A percentile compares a stretch with the other conserved stretches of the same genome.
Conservation (phyloP, 2,888 invertebrate species). For the Thelaira solivaga region DNA sequence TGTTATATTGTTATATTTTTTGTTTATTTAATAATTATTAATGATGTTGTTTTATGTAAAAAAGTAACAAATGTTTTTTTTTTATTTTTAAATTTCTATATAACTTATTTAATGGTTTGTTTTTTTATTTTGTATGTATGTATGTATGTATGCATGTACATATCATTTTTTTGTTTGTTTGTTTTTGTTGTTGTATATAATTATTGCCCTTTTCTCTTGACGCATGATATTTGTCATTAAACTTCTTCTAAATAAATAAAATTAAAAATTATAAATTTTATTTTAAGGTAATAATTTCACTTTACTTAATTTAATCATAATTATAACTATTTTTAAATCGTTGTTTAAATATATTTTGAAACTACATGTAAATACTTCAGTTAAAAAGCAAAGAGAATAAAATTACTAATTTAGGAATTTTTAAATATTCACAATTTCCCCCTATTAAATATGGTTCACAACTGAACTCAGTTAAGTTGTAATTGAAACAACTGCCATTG, state of each 20-base stretch:
- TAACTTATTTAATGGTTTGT: constrained; percentile 28
- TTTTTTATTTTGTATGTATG: constrained; percentile 21
- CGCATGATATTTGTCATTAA: constrained; percentile 55
- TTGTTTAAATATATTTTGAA: constrained; percentile 47
- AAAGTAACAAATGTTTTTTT: constrained; percentile 58
- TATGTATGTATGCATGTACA: constrained; percentile 45
- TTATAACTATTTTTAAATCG: constrained; percentile 44
- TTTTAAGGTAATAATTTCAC: constrained; percentile 14
- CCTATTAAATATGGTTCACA: too few relatives aligned
- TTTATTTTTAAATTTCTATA: constrained; percentile 28
- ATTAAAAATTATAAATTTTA: background rate
- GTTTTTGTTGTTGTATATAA: constrained; percentile 53
- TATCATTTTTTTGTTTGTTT: constrained; percentile 6
- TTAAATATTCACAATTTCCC: too few relatives aligned
- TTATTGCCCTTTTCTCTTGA: constrained; percentile 62
- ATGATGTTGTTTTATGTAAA: constrained; percentile 58
- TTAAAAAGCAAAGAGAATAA: constrained; percentile 11
- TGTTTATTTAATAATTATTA: constrained; percentile 22
- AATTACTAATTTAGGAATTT: too few relatives aligned
- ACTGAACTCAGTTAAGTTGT: too few relatives aligned
- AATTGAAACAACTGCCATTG: too few relatives aligned
- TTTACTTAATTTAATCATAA: constrained; percentile 11
- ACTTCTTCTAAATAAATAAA: constrained; percentile 47
- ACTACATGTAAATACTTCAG: constrained; percentile 15
- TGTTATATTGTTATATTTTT: constrained; percentile 8